A percentile compares a stretch with the other conserved stretches of the same genome.
Conservation (phyloP, 2,888 invertebrate genomes). For the Nesidiocoris tenuis region DNA sequence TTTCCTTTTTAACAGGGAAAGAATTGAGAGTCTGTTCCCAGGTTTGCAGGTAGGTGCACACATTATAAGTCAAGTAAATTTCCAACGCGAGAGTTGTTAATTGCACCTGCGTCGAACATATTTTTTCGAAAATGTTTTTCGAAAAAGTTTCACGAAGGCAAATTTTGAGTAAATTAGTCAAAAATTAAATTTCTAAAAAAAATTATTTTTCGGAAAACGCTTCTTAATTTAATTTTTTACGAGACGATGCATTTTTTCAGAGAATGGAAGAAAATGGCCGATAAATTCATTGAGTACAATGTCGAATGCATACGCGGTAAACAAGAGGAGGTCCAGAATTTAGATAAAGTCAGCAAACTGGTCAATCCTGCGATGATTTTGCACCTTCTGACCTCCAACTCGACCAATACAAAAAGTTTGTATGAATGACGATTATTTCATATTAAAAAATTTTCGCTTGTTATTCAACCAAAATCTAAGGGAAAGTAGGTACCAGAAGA, state of each 20-base stretch:
- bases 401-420: not conserved
- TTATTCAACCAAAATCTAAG: too few species aligned
- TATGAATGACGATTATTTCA: too few species aligned
- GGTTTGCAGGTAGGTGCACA: constrained; percentile 34
- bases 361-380: constrained; percentile 15
- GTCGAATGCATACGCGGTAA: constrained; percentile 16
- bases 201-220: not conserved
- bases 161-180: too few species aligned
- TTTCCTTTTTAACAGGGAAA: constrained; percentile 17
- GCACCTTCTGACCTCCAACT: not conserved
- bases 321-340: not conserved
- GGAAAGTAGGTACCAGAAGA: too few species aligned
- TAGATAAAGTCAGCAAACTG: constrained; percentile 9
- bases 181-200: too few species aligned
- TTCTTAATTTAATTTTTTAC: too few species aligned
- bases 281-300: constrained; percentile 14
- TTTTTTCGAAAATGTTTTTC: too few species aligned
- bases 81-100: too few species aligned
- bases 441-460: too few species aligned
- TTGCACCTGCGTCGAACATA: too few species aligned
- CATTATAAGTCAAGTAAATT: too few species aligned
- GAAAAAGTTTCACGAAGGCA: too few species aligned
- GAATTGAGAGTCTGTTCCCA: constrained; percentile 13
- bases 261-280: constrained; percentile 37
- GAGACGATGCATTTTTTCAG: constrained; percentile 13